Conservation (phyloP, 2,888 invertebrate genomes). For the Apodemia duryi region DNA sequence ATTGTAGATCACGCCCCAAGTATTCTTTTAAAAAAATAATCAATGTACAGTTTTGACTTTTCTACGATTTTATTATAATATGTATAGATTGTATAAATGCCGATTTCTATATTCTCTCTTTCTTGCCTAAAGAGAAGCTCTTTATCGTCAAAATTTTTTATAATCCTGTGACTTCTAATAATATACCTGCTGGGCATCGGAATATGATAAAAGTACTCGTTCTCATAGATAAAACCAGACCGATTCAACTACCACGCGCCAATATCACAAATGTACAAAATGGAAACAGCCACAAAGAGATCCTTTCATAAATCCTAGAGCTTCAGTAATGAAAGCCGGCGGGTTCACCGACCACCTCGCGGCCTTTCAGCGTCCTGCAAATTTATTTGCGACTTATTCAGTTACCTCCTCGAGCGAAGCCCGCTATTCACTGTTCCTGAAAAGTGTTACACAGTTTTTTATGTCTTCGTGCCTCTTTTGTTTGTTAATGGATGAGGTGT, state of each 20-base stretch:
- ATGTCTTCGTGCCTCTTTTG: slow-evolving; percentile 27
- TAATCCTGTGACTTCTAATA: too few relatives aligned
- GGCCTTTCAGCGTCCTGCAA: slow-evolving; percentile 29
- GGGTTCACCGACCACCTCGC: slow-evolving; percentile 27
- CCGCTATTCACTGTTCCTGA: slow-evolving; percentile 30
- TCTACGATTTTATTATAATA: too few relatives aligned
- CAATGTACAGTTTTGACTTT: too few relatives aligned
- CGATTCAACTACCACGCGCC: neutral
- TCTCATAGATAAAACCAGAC: neutral
- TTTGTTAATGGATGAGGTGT: slow-evolving; percentile 33
- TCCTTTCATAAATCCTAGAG: slow-evolving; percentile 1
- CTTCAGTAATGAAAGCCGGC: slow-evolving; percentile 30
- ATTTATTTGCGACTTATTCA: slow-evolving; percentile 36
- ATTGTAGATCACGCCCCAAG: too few relatives aligned
- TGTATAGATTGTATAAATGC: too few relatives aligned
- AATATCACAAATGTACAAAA: slow-evolving; percentile 9
- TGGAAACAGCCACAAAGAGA: neutral
- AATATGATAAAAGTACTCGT: neutral
- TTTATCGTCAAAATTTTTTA: too few relatives aligned
- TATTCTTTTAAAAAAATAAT: too few relatives aligned
- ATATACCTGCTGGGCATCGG: too few relatives aligned
- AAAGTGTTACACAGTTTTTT: slow-evolving; percentile 33
- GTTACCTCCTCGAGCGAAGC: slow-evolving; percentile 28
- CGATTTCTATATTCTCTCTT: too few relatives aligned
- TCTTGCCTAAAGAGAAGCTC: too few relatives aligned